These are phyloP conservation scores for Busseola fusca DNA, from an alignment of 2,888 invertebrate species.

Conservation along the genomic window DNA sequence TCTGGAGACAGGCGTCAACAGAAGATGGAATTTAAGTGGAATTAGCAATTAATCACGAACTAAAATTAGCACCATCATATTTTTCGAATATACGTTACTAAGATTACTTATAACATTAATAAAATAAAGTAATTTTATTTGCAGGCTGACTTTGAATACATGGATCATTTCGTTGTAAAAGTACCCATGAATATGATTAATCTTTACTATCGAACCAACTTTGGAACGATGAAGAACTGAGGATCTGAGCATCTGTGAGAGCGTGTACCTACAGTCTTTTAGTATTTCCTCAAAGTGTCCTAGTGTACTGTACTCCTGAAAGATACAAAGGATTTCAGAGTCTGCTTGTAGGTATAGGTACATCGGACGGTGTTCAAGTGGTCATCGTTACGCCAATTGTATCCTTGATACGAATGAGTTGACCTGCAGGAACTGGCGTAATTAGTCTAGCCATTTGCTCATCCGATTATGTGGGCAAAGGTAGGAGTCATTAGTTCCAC, in stretches of 20 bases:
- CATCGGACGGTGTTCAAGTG: conserved; percentile 14
- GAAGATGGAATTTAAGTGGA: conserved; percentile 18
- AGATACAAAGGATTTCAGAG: conserved; percentile 15
- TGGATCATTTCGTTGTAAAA: neutral
- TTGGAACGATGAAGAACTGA: neutral
- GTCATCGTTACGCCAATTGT: conserved; percentile 55
- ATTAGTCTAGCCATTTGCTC: conserved; percentile 77
- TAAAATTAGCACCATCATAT: conserved; percentile 2
- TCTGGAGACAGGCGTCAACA: conserved; percentile 15
- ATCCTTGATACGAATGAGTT: conserved; percentile 76
- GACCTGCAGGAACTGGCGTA: conserved; percentile 79
- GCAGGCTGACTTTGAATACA: neutral
- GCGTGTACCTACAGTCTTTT: neutral
- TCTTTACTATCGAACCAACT: neutral
- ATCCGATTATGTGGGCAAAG: conserved; percentile 49
- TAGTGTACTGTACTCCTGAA: neutral
- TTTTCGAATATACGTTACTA: neutral
- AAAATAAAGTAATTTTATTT: neutral
- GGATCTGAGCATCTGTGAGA: neutral
- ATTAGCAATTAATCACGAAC: conserved; percentile 11
- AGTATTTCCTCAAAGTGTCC: neutral
- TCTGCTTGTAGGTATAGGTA: conserved; percentile 4
- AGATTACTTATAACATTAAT: neutral
- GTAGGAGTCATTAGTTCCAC: conserved; percentile 38
- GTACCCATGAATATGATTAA: neutral